A percentile compares a stretch with the other conserved stretches of the same genome.
These are phyloP conservation scores for Heterodera filipjevi DNA, from an alignment of 2,888 invertebrate species.

Conservation along the genomic window DNA sequence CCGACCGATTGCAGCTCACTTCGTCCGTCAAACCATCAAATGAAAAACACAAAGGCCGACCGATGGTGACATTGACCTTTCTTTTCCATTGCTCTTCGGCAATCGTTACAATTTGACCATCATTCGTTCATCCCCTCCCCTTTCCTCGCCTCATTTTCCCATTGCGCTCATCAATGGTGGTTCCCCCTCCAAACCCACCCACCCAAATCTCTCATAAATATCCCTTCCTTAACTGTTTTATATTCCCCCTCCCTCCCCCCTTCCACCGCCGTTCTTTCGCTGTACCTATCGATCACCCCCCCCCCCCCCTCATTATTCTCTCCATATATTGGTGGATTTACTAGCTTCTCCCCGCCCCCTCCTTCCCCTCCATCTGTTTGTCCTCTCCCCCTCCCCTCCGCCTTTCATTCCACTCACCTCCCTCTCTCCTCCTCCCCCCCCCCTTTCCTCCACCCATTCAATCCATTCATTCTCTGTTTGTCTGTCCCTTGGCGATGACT, in stretches of 20 bases:
- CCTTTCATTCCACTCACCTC: neutral
- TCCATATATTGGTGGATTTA: neutral
- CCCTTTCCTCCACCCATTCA: neutral
- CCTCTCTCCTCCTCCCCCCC: neutral
- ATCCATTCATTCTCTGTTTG: neutral
- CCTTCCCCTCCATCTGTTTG: neutral
- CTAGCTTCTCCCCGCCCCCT: neutral
- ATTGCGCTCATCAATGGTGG: neutral
- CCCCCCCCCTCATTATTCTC: neutral
- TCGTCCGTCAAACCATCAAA: neutral
- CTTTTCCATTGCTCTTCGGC: neutral
- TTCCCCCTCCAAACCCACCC: neutral
- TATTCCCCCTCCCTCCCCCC: neutral
- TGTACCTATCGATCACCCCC: neutral
- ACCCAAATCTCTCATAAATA: neutral
- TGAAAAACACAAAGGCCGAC: neutral
- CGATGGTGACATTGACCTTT: neutral
- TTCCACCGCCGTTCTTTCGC: neutral
- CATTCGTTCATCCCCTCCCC: neutral
- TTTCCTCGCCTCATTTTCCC: neutral
- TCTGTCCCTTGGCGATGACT: slow-evolving; percentile 1
- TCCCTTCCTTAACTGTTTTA: neutral
- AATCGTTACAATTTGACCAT: no score
- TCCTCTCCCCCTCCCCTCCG: neutral
- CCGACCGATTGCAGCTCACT: neutral